Conservation (phyloP, 2,888 invertebrate genomes). For the Himalopsyche japonica region DNA sequence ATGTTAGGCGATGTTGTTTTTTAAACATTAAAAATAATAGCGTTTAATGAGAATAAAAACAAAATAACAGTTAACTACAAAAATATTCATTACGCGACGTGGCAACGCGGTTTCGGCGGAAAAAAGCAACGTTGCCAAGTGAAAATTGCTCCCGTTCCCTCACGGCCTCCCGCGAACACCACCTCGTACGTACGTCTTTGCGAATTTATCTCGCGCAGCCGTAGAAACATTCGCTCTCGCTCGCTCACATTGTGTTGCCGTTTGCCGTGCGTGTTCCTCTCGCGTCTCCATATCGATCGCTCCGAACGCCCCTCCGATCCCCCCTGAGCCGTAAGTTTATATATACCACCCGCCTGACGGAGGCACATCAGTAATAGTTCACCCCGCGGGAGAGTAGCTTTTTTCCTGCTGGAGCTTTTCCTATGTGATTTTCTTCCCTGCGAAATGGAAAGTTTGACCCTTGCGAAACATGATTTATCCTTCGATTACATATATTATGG, state of each 20-base stretch:
- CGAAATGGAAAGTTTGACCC: not conserved
- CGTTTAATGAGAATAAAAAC: not conserved
- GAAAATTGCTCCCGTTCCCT: not conserved
- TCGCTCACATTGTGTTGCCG: not conserved
- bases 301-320: not conserved
- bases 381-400: not conserved
- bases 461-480: not conserved
- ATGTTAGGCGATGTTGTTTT: too few species aligned
- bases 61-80: not conserved
- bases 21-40: too few species aligned
- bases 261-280: conserved; percentile 22
- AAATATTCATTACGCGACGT: not conserved
- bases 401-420: not conserved
- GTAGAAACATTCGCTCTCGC: conserved; percentile 13
- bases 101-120: not conserved
- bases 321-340: not conserved
- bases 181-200: conserved; percentile 6
- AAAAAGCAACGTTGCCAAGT: not conserved
- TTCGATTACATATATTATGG: too few species aligned
- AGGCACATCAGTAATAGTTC: not conserved
- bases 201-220: conserved; percentile 23
- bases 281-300: conserved; percentile 28
- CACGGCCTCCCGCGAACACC: conserved; percentile 5
- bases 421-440: not conserved
- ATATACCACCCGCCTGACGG: not conserved